Conservation (phyloP, 2,888 invertebrate genomes). For the Thereva nobilitata region DNA sequence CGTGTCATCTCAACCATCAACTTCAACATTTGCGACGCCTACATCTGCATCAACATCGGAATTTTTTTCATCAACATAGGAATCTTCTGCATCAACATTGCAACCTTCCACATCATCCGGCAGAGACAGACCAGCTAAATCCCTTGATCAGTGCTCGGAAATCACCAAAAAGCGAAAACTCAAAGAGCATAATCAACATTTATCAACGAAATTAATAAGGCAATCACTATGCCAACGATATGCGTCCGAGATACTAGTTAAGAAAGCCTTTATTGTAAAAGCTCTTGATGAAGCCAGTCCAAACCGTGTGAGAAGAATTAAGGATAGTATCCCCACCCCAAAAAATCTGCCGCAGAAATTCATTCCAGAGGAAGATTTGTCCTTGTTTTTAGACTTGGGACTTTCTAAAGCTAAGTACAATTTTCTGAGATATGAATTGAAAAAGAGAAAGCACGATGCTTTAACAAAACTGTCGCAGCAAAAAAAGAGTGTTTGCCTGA, state of each 20-base stretch:
- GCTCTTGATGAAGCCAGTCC: no score
- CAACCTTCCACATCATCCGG: not conserved
- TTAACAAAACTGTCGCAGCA: slow-evolving; percentile 1
- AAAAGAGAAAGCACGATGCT: no score
- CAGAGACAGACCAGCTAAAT: slow-evolving; percentile 6
- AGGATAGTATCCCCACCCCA: not conserved
- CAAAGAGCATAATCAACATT: slow-evolving; percentile 8
- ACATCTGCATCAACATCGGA: not conserved
- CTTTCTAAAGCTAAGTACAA: no score
- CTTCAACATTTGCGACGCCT: slow-evolving; percentile 6
- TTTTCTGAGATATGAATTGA: no score
- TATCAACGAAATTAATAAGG: slow-evolving; percentile 9
- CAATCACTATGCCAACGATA: slow-evolving; percentile 11
- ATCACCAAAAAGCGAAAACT: not conserved
- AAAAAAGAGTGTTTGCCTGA: slow-evolving; percentile 2
- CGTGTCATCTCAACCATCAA: slow-evolving; percentile 5
- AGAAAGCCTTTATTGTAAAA: not conserved
- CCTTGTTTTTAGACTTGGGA: slow-evolving; percentile 1
- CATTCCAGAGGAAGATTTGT: no score
- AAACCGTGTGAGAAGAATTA: slow-evolving; percentile 1
- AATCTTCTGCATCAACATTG: no score
- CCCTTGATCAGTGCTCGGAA: slow-evolving; percentile 8
- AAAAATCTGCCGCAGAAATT: no score
- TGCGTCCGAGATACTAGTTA: slow-evolving; percentile 3
- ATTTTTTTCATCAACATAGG: no score